A percentile compares a stretch with the other conserved stretches of the same genome.
phyloP scores from a whole-genome alignment of 2,113 vertebrate genomes.

The Uria lomvia region DNA sequence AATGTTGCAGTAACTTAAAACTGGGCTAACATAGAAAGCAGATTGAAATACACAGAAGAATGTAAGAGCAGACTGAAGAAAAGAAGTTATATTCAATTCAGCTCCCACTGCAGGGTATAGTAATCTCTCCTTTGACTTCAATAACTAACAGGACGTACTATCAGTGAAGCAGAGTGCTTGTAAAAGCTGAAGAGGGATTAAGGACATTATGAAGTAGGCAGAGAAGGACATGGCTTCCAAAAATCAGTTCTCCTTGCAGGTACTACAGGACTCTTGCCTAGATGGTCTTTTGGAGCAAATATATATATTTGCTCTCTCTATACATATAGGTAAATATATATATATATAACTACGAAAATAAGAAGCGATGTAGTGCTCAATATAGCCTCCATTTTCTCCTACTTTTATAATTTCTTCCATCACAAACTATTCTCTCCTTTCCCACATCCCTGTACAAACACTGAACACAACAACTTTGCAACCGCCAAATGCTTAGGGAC shows the following conservation, averaged over 20 bases:
- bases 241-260: background rate
- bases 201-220: background rate
- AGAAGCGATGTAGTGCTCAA: background rate
- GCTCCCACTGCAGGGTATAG: background rate
- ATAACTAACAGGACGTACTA: background rate
- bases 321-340: background rate
- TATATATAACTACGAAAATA: background rate
- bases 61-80: background rate
- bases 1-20: background rate
- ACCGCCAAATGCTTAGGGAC: background rate
- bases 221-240: background rate
- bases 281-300: background rate
- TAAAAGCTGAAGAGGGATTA: background rate
- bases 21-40: fast-evolving
- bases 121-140: background rate
- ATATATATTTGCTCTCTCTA: too few relatives aligned
- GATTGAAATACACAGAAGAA: background rate
- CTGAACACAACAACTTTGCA: background rate
- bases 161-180: background rate
- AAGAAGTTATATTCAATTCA: background rate
- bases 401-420: background rate
- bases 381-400: background rate
- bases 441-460: background rate
- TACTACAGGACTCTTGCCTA: background rate
- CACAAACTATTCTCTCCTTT: background rate